phyloP scores from a whole-genome alignment of 2,113 vertebrate genomes.

The Cryptomyrus ogoouensis region DNA sequence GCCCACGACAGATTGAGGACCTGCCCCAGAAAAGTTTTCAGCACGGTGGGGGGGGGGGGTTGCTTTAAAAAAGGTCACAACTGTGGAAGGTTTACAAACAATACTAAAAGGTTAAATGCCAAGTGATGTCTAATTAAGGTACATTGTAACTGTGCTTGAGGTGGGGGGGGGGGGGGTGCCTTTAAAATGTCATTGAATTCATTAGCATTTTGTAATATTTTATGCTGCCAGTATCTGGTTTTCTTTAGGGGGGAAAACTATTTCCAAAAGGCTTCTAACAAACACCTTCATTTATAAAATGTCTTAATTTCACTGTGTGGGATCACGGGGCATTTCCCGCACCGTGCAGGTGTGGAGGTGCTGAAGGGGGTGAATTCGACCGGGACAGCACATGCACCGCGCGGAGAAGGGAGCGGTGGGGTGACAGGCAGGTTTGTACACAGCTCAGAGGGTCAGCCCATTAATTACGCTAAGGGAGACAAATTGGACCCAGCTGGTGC shows the following conservation, averaged over 20 bases:
- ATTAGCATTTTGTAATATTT: conserved; percentile 31
- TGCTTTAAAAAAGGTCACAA: conserved; percentile 38
- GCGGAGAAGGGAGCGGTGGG: conserved; percentile 35
- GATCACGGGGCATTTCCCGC: neutral
- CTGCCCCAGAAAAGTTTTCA: conserved; percentile 18
- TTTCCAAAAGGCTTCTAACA: neutral
- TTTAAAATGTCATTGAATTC: conserved; percentile 37
- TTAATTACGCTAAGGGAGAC: conserved; percentile 57
- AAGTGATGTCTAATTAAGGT: conserved; percentile 33
- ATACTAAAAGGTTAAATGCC: conserved; percentile 42
- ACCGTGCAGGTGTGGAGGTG: neutral
- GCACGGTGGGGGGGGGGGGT: conserved; percentile 12
- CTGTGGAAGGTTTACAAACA: conserved; percentile 42
- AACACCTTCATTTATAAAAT: neutral
- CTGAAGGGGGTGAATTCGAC: neutral
- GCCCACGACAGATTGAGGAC: conserved; percentile 52
- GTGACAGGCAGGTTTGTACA: neutral
- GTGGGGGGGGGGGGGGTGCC: conserved; percentile 30
- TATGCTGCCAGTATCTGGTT: neutral
- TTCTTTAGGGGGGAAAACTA: neutral
- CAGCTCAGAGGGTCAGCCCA: conserved; percentile 46
- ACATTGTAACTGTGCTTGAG: neutral
- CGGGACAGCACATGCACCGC: conserved; percentile 11
- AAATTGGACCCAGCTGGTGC: conserved; percentile 47
- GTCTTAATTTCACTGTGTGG: neutral